A percentile compares a stretch with the other conserved stretches of the same genome.
Conservation (phyloP, 2,888 invertebrate genomes). For the Ophonus ardosiacus region DNA sequence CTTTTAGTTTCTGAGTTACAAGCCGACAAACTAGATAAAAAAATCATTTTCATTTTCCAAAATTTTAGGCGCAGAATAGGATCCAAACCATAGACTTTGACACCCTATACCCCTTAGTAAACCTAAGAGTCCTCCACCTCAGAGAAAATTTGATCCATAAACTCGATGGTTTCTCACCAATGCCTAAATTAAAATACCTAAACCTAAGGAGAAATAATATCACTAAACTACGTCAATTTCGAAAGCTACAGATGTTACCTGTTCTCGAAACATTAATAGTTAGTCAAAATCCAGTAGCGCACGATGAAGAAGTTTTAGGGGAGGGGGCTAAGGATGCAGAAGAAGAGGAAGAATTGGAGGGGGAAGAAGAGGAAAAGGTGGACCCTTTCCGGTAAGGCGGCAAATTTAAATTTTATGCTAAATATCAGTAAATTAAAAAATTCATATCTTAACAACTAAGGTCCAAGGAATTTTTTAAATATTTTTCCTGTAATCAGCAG, state of each 20-base stretch:
- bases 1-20: no score
- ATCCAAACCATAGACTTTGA: conserved; percentile 81
- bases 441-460: background rate
- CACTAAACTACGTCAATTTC: conserved; percentile 76
- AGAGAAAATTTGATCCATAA: conserved; percentile 81
- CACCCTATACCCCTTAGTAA: conserved; percentile 79
- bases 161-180: conserved; percentile 77
- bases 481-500: background rate
- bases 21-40: no score
- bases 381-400: conserved; percentile 70
- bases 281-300: conserved; percentile 77
- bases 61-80: conserved; percentile 81
- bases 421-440: no score
- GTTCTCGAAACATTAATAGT: conserved; percentile 77
- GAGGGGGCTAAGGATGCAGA: conserved; percentile 66
- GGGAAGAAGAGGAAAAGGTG: conserved; percentile 73
- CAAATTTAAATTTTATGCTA: no score
- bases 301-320: conserved; percentile 63
- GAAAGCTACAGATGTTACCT: conserved; percentile 77
- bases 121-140: conserved; percentile 84
- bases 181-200: conserved; percentile 77
- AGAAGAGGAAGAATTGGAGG: conserved; percentile 68
- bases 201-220: conserved; percentile 80
- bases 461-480: background rate
- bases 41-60: no score